Percentiles rank a stretch among this genome's conserved stretches.
Evolutionary conservation across 2,888 invertebrate species (phyloP).

Genomic region (Meandrusa payeni): DNA sequence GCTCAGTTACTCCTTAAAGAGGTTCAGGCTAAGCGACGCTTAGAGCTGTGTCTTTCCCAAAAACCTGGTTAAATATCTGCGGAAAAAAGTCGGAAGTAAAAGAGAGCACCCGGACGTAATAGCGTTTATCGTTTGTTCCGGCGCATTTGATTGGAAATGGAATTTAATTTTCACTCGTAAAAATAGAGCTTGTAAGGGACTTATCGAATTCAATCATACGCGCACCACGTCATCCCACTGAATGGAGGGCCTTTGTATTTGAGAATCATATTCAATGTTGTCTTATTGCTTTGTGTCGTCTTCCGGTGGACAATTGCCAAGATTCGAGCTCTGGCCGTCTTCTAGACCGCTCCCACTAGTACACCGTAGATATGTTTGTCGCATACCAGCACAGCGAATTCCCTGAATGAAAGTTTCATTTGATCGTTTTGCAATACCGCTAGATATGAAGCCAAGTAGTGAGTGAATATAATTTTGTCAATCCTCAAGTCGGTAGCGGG

Average conservation of each 20-base stretch:
- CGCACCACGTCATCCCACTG: constrained; percentile 50
- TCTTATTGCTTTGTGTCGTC: constrained; percentile 70
- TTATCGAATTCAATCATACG: constrained; percentile 50
- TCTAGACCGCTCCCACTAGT: constrained; percentile 39
- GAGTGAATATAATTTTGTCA: constrained; percentile 69
- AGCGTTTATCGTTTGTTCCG: too few relatives aligned
- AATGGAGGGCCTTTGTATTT: constrained; percentile 72
- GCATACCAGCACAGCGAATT: constrained; percentile 53
- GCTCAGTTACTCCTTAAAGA: too few relatives aligned
- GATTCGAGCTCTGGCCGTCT: constrained; percentile 58
- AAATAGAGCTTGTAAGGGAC: too few relatives aligned
- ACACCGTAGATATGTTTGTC: constrained; percentile 40
- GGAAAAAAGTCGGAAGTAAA: too few relatives aligned
- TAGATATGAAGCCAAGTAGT: constrained; percentile 63
- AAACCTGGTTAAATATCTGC: too few relatives aligned
- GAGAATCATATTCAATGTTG: constrained; percentile 57
- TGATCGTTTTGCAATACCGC: constrained; percentile 70
- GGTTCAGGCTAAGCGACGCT: too few relatives aligned
- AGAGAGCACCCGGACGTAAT: too few relatives aligned
- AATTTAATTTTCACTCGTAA: too few relatives aligned
- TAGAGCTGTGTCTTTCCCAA: too few relatives aligned
- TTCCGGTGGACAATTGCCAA: constrained; percentile 80
- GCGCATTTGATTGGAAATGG: too few relatives aligned
- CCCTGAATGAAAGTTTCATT: constrained; percentile 73
- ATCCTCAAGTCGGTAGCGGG: constrained; percentile 40